A percentile compares a stretch with the other conserved stretches of the same genome.
phyloP scores from a whole-genome alignment of 2,113 vertebrate species.

The Elanus axillaris region DNA sequence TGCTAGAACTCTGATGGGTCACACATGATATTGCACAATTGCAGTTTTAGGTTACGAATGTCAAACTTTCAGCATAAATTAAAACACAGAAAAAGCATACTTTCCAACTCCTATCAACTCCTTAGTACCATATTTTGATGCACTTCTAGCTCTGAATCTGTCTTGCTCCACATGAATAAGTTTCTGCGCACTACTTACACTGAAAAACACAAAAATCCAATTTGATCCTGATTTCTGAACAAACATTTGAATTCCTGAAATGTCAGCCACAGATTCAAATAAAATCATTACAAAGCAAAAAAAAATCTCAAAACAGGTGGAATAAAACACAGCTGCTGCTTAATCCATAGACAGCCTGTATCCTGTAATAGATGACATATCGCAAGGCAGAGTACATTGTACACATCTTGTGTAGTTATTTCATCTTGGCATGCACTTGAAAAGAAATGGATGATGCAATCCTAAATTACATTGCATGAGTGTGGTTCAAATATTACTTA shows the following conservation, averaged over 20 bases:
- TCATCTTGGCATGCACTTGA: not conserved
- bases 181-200: not conserved
- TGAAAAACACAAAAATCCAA: not conserved
- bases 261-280: not conserved
- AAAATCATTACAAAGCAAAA: not conserved
- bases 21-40: accelerated
- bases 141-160: not conserved
- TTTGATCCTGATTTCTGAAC: not conserved
- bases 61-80: not conserved
- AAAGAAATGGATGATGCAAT: not conserved
- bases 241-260: not conserved
- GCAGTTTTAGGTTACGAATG: accelerated
- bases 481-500: not conserved
- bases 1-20: not conserved
- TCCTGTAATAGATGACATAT: not conserved
- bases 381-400: not conserved
- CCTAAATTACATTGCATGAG: not conserved
- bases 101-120: not conserved
- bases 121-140: not conserved
- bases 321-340: not conserved
- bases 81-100: not conserved
- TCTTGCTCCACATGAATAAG: accelerated
- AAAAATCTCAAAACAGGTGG: not conserved
- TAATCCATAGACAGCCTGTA: not conserved
- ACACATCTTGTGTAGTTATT: not conserved